A percentile compares a stretch with the other conserved stretches of the same genome.
These are phyloP conservation scores for Rallus limicola DNA, from an alignment of 2,113 vertebrate genomes.

Conservation along the genomic window DNA sequence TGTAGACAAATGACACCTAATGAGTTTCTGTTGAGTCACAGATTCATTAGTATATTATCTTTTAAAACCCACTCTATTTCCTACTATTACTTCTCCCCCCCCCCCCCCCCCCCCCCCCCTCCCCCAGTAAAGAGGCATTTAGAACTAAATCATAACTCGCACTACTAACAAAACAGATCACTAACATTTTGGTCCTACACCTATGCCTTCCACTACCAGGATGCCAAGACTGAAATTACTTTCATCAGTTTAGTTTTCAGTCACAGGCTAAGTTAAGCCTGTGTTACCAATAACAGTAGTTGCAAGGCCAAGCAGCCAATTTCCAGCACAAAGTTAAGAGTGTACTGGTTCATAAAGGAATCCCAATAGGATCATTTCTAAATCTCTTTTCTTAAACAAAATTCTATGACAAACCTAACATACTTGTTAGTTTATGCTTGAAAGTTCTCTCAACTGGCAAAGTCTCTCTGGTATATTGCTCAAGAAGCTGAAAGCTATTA, in stretches of 20 bases:
- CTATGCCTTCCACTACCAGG: background rate
- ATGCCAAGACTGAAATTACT: background rate
- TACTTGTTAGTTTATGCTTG: too few species aligned
- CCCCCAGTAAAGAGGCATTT: background rate
- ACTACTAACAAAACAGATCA: background rate
- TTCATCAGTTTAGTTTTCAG: background rate
- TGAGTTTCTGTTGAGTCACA: background rate
- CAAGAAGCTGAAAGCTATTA: background rate
- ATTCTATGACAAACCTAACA: background rate
- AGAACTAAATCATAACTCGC: background rate
- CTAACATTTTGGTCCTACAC: background rate
- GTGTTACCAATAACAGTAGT: background rate
- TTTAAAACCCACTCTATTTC: background rate
- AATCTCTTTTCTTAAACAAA: background rate
- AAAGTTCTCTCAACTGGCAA: background rate
- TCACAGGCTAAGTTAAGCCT: background rate
- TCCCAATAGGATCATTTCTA: background rate
- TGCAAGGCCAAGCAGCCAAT: background rate
- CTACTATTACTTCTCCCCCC: background rate
- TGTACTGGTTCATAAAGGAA: background rate
- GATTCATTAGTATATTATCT: background rate
- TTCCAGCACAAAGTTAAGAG: background rate
- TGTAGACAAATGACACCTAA: background rate
- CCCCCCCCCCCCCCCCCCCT: too few species aligned
- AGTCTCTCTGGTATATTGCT: background rate